These are phyloP conservation scores for Schizopygopsis pylzovi DNA, from an alignment of 2,797 vertebrate species.

Conservation along the genomic window DNA sequence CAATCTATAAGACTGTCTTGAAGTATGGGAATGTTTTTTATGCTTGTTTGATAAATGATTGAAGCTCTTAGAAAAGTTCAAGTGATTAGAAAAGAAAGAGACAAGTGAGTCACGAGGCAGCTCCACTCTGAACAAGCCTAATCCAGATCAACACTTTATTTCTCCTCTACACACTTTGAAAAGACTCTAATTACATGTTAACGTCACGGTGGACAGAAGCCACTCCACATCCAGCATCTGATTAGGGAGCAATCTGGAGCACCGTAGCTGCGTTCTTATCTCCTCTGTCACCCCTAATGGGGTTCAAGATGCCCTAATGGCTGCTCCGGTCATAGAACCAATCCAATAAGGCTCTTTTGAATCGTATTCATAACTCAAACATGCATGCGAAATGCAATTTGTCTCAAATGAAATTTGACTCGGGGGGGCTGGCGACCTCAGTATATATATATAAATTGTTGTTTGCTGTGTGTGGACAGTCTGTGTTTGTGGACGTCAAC, in stretches of 20 bases:
- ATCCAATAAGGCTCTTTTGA: constrained; percentile 72
- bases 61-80: background rate
- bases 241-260: constrained; percentile 70
- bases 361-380: constrained; percentile 67
- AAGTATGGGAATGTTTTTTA: background rate
- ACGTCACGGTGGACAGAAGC: constrained; percentile 69
- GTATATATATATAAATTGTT: constrained; percentile 2
- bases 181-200: constrained; percentile 61
- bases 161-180: constrained; percentile 62
- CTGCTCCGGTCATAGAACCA: constrained; percentile 59
- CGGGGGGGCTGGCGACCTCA: constrained; percentile 53
- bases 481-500: constrained; percentile 40
- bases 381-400: constrained; percentile 65
- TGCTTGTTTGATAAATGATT: background rate
- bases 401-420: constrained; percentile 64
- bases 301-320: constrained; percentile 75
- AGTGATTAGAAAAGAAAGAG: constrained; percentile 39
- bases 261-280: constrained; percentile 70
- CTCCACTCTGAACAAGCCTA: constrained; percentile 46
- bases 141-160: constrained; percentile 57
- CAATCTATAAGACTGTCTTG: background rate
- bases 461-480: constrained; percentile 21
- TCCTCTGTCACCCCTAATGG: constrained; percentile 71
- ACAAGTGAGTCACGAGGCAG: constrained; percentile 39
- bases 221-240: constrained; percentile 68